Conservation (phyloP, 2,113 vertebrate genomes). For the Xiphophorus couchianus region DNA sequence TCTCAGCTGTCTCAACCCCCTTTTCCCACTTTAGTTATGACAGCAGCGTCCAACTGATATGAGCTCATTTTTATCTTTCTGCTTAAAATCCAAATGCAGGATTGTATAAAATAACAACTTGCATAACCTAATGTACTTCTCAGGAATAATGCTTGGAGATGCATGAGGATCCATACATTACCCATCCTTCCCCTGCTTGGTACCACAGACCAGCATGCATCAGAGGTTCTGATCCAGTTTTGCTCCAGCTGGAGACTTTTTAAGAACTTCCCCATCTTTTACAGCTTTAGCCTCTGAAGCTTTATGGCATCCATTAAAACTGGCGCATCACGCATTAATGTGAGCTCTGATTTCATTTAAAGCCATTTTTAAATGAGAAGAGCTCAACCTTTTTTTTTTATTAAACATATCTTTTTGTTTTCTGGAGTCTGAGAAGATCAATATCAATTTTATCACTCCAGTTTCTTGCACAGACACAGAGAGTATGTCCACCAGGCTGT, state of each 20-base stretch:
- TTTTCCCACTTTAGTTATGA: constrained; percentile 20
- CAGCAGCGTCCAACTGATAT: constrained; percentile 8
- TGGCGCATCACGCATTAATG: background rate
- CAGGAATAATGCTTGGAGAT: background rate
- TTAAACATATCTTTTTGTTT: background rate
- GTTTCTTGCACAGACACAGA: constrained; percentile 9
- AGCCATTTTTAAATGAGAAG: constrained; percentile 7
- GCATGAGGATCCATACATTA: constrained; percentile 11
- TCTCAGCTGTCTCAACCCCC: constrained; percentile 8
- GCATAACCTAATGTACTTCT: constrained; percentile 35
- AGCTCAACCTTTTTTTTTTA: background rate
- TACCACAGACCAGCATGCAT: background rate
- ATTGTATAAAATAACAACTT: constrained; percentile 20
- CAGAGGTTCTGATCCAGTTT: background rate
- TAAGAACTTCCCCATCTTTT: background rate
- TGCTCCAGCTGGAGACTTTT: background rate
- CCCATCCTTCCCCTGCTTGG: background rate
- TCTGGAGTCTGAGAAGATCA: constrained; percentile 32
- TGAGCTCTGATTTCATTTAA: background rate
- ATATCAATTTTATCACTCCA: constrained; percentile 30
- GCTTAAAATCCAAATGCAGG: constrained; percentile 27
- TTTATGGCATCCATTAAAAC: background rate
- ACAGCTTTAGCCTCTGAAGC: background rate
- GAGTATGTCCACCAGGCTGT: background rate
- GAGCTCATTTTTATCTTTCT: background rate